Base-by-base conservation (phyloP, 2,888 invertebrate species). In the Xylota segnis region DNA sequence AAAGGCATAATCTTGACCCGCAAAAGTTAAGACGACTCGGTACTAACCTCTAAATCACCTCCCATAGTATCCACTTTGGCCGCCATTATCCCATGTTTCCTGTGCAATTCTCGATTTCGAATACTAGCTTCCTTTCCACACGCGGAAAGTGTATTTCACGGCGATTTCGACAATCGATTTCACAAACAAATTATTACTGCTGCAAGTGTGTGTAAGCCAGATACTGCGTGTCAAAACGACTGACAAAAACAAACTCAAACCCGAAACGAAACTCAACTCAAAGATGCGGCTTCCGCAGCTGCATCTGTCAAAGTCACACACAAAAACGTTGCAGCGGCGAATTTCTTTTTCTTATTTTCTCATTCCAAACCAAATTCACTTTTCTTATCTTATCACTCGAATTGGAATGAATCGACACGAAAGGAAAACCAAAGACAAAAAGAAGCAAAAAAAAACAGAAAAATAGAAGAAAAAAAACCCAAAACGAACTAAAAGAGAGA, bases 1-100 rank as follows among this genome's bases (percentile, higher is more conserved):
- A 70, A 58, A 65, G 10, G n/a, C 14, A 40, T 43, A 2, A 18
- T 37, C 65, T 43, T 16, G 37, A 23, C 23, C 9, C 34, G 16
- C 23, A 12, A 27, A 5, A 59, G 50, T 12, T 14, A 37, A 1
- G n/a, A 52, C 0, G 5, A 43, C 18, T n/a, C n/a, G 34, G 16
- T 70, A 86, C 86, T 86, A 52, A 86, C 86, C 86, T 86, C 61
- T 54, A 74, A 63, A 77, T 86, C 86, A 68, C 61, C 76, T 82
- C 77, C 71, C 86, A 86, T 81, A 18, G 76, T 86, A 86, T 86
- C 86, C 86, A 86, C 23, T 52, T 72, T 77, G 76, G 82, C 77
- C 68, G 86, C 86, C 86, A 86, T 86, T 86, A 86, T 86, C 86
- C 86, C 86, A 86, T 86, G 82, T 72, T 86, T 52, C 50, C 50